A percentile compares a stretch with the other conserved stretches of the same genome.
phyloP scores from a whole-genome alignment of 2,888 invertebrate species.

The Diplolepis rosae region DNA sequence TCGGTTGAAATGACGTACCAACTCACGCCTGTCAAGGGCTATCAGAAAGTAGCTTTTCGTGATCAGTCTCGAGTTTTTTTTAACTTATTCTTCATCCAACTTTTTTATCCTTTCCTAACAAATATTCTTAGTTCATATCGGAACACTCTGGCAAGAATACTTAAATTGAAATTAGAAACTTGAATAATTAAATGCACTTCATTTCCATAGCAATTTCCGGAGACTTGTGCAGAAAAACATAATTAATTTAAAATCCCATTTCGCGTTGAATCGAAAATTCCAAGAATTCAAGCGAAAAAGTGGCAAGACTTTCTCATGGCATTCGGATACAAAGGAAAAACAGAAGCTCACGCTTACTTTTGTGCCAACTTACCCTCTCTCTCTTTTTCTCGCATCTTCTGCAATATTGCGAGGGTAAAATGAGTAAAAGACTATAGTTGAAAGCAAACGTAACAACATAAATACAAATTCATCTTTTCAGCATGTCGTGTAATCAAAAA shows the following conservation, averaged over 20 bases:
- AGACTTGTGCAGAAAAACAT: background rate
- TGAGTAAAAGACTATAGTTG: too few relatives aligned
- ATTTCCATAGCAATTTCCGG: slow-evolving; percentile 25
- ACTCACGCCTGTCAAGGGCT: slow-evolving; percentile 13
- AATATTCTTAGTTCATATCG: background rate
- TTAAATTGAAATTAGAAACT: slow-evolving; percentile 3
- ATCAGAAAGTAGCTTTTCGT: slow-evolving; percentile 9
- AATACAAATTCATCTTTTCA: too few relatives aligned
- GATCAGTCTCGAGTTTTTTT: slow-evolving; percentile 18
- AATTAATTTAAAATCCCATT: slow-evolving; percentile 2
- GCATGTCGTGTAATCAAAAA: too few relatives aligned
- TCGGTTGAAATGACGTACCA: background rate
- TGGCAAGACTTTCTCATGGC: background rate
- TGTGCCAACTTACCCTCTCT: too few relatives aligned
- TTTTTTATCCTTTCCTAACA: background rate
- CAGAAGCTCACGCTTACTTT: background rate
- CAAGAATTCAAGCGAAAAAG: background rate
- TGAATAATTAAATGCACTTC: slow-evolving; percentile 8
- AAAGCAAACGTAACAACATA: too few relatives aligned
- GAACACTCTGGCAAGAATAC: background rate
- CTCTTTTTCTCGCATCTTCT: too few relatives aligned
- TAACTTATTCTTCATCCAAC: background rate
- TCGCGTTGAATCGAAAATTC: background rate
- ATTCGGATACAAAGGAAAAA: background rate
- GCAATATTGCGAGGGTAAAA: too few relatives aligned